Evolutionary conservation across 1,140 invertebrate species (phyloP).

Genomic region (Armadillidium nasatum): DNA sequence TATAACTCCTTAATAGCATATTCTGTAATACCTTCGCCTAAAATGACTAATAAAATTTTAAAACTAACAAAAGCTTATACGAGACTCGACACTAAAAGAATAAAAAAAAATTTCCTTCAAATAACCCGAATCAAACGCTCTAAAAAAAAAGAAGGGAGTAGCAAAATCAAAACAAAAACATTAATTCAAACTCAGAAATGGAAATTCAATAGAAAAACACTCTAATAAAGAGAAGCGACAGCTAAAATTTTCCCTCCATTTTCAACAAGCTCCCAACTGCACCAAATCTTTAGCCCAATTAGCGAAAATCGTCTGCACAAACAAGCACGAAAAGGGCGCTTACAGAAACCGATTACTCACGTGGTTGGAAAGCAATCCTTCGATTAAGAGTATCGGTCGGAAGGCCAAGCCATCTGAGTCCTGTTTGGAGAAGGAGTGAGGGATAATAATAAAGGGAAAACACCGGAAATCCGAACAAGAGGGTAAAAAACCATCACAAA

Average conservation of each 20-base stretch:
- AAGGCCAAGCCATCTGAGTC: conserved; percentile 2
- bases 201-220: not conserved
- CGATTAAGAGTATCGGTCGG: conserved; percentile 3
- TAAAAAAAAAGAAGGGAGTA: too few species aligned
- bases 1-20: too few species aligned
- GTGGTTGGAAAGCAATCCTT: not conserved
- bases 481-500: not conserved
- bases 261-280: not conserved
- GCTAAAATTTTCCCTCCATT: not conserved
- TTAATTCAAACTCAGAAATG: not conserved
- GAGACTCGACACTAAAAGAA: too few species aligned
- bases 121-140: too few species aligned
- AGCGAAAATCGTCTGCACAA: not conserved
- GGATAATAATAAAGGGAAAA: not conserved
- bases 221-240: not conserved
- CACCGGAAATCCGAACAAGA: not conserved
- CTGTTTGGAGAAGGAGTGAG: conserved; percentile 6
- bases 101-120: too few species aligned
- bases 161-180: not conserved
- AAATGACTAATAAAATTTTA: too few species aligned
- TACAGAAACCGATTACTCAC: conserved; percentile 2
- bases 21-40: too few species aligned
- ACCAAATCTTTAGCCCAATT: not conserved
- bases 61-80: too few species aligned
- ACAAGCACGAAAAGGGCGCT: not conserved